Base-by-base conservation (phyloP, 2,888 invertebrate species). In the Leucophora obtusa region DNA sequence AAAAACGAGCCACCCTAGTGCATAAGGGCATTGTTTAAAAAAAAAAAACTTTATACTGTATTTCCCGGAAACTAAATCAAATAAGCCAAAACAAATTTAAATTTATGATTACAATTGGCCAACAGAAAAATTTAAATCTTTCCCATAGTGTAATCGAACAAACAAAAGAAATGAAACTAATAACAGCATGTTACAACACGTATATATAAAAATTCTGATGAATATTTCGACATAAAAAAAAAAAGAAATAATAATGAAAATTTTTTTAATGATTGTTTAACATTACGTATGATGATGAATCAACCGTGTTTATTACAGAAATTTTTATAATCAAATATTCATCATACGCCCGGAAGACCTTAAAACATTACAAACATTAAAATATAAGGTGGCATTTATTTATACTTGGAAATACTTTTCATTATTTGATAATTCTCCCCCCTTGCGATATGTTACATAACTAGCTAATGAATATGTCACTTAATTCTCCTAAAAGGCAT, bases 261-360 rank as follows among this genome's bases (percentile, higher is more conserved):
- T 14, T 60, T 54, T 68, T 60, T 72, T 58, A 78, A 73, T 72
- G 68, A 68, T 60, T 65, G 28, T 17, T 54, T 47, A 59, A 66
- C 47, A 60, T 47, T 66, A 59, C 17, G 58, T 65, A 65, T 33
- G 54, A 53, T 14, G 66, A 43, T 54, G 43, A 60, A 59, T 21
- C 18, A 24, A 35, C 54, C 54, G 33, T 47, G 54, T 72, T 60
- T 72, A 54, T 77, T 43, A 59, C 21, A 35, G 17, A 38, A 18
- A 6, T 38, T 24, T 62, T 62, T 21, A 38, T 72, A 54, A 68
- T 63, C 56, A 63, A 69, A 73, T 78, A 69, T 72, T 54, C 18
- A 69, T 63, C 51, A 73, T 73, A 72, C 51, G 68, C 35, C 72
- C 62, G 10, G 35, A 62, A 35, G 66, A 66, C 54, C 10, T 35